phyloP scores from a whole-genome alignment of 2,113 vertebrate species.

The Gobiocypris rarus region DNA sequence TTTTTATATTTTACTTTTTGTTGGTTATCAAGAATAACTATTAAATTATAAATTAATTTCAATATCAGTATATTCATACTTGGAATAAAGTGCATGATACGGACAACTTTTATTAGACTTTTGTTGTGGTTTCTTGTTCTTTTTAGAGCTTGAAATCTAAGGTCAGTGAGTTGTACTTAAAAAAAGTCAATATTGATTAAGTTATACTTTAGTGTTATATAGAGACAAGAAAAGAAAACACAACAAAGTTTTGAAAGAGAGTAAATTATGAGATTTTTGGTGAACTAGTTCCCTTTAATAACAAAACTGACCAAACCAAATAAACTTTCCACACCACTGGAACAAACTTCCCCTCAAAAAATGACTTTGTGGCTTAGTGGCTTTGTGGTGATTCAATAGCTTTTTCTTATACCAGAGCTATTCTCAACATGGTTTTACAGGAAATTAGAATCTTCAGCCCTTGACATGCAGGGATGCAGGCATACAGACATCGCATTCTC shows the following conservation, averaged over 20 bases:
- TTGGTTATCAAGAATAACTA: no score
- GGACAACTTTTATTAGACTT: no score
- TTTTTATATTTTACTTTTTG: no score
- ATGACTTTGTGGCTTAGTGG: background rate
- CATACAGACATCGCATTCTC: background rate
- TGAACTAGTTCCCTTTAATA: background rate
- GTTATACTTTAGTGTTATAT: background rate
- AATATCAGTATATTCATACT: no score
- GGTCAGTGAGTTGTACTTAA: no score
- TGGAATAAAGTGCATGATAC: no score
- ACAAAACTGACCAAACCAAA: background rate
- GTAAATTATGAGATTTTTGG: background rate
- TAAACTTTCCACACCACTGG: background rate
- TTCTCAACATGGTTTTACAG: background rate
- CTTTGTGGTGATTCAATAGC: background rate
- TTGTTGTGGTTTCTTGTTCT: no score
- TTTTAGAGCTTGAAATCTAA: no score
- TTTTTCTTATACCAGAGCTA: background rate
- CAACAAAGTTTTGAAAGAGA: background rate
- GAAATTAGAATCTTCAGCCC: background rate
- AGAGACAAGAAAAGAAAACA: background rate
- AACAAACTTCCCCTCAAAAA: background rate
- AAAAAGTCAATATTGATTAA: background rate
- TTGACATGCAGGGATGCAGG: conserved; percentile 2
- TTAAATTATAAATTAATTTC: no score